These are phyloP conservation scores for Melieria omissa DNA, from an alignment of 2,888 invertebrate species.

Conservation along the genomic window DNA sequence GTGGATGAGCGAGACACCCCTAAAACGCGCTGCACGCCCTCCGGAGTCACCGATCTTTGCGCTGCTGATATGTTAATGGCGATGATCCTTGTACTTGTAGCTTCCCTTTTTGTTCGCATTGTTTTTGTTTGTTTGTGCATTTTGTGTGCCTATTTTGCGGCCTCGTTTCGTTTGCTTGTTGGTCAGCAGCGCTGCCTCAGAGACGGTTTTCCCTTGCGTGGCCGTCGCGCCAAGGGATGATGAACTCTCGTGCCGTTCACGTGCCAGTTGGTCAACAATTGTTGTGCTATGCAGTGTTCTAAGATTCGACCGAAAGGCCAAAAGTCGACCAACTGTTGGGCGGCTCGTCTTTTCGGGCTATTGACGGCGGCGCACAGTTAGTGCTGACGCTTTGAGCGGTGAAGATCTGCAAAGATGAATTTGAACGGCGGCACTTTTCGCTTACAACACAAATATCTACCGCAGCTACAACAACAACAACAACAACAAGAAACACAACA, in stretches of 20 bases:
- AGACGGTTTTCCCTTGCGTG: too few relatives aligned
- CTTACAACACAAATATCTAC: slow-evolving; percentile 13
- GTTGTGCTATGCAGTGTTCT: not conserved
- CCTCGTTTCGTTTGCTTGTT: slow-evolving; percentile 28
- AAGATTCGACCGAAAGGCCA: slow-evolving; percentile 16
- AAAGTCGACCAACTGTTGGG: slow-evolving; percentile 10
- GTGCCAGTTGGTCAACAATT: slow-evolving; percentile 45
- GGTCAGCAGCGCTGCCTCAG: not conserved
- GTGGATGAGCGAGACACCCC: slow-evolving; percentile 30
- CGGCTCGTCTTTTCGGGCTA: slow-evolving; percentile 1
- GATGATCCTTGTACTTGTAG: slow-evolving; percentile 35
- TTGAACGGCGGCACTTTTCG: slow-evolving; percentile 36
- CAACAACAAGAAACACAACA: slow-evolving; percentile 8
- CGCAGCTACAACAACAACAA: slow-evolving; percentile 18
- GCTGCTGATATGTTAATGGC: slow-evolving; percentile 46
- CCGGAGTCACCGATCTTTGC: slow-evolving; percentile 34
- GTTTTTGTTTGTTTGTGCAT: not conserved
- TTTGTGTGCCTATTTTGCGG: slow-evolving; percentile 23
- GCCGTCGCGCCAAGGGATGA: slow-evolving; percentile 23
- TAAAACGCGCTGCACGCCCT: slow-evolving; percentile 18
- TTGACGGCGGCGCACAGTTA: slow-evolving; percentile 13
- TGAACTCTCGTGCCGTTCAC: slow-evolving; percentile 46
- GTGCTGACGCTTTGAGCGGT: slow-evolving; percentile 10
- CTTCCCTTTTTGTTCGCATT: not conserved
- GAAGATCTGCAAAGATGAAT: slow-evolving; percentile 38